A percentile compares a stretch with the other conserved stretches of the same genome.
Evolutionary conservation across 1,140 invertebrate species (phyloP).

Genomic region (Drosophila virilis): DNA sequence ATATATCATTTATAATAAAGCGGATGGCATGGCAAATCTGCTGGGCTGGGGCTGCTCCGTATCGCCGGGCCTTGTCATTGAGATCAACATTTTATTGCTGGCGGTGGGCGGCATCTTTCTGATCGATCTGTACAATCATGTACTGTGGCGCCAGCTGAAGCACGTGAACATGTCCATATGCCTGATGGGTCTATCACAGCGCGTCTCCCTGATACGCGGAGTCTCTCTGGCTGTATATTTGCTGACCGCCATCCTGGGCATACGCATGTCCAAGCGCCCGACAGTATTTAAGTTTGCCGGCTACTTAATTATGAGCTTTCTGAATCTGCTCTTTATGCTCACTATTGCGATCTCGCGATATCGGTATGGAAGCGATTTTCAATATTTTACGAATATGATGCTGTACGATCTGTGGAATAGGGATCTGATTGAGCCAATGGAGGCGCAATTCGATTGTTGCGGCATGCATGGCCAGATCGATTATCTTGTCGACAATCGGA

Average conservation of each 20-base stretch:
- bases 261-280: constrained; percentile 26
- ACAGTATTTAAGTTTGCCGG: constrained; percentile 16
- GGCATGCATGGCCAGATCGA: constrained; percentile 45
- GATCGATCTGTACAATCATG: constrained; percentile 49
- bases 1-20: not conserved
- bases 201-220: constrained; percentile 36
- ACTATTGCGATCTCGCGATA: constrained; percentile 42
- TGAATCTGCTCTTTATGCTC: not conserved
- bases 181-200: constrained; percentile 7
- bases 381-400: constrained; percentile 27
- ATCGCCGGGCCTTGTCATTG: constrained; percentile 40
- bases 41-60: constrained; percentile 12
- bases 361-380: not conserved
- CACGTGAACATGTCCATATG: not conserved
- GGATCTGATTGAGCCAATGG: constrained; percentile 10
- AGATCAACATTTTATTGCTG: constrained; percentile 50
- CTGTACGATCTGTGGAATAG: constrained; percentile 33
- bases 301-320: constrained; percentile 29
- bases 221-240: constrained; percentile 14
- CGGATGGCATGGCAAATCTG: constrained; percentile 20
- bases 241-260: constrained; percentile 35
- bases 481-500: constrained; percentile 47
- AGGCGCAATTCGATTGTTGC: constrained; percentile 47
- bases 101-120: constrained; percentile 46
- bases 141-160: not conserved